Conservation (phyloP, 2,888 invertebrate genomes). For the Tetranychus truncatus region DNA sequence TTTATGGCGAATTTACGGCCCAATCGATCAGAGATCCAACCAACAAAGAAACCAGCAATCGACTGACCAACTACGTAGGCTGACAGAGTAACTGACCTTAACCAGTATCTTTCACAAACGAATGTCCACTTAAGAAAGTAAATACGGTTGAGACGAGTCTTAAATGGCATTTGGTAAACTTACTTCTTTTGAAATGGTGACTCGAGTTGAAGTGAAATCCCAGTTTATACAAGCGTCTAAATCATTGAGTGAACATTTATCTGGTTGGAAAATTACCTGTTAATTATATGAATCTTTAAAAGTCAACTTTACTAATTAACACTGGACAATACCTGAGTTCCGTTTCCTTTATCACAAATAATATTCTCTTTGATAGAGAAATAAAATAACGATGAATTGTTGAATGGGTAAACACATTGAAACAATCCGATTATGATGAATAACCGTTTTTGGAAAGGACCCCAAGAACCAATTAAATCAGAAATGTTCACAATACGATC, state of each 20-base stretch:
- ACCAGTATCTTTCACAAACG: slow-evolving; percentile 13
- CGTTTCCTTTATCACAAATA: neutral
- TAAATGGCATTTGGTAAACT: neutral
- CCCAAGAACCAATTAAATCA: slow-evolving; percentile 6
- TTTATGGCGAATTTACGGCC: slow-evolving; percentile 2
- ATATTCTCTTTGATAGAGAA: neutral
- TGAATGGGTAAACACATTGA: neutral
- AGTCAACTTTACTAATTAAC: neutral
- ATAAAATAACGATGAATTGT: neutral
- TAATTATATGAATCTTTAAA: neutral
- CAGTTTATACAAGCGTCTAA: neutral
- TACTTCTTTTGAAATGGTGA: neutral
- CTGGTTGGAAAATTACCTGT: neutral
- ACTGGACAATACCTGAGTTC: neutral
- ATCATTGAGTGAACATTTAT: neutral
- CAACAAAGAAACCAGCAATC: slow-evolving; percentile 9
- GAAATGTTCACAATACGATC: neutral
- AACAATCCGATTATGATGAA: neutral
- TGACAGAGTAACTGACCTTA: slow-evolving; percentile 6
- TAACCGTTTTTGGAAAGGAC: neutral
- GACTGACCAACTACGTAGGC: slow-evolving; percentile 4
- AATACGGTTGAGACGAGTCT: neutral
- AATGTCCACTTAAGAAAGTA: neutral
- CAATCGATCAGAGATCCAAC: slow-evolving; percentile 3
- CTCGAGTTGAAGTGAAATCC: neutral